Evolutionary conservation across 1,140 invertebrate species (phyloP), one percentile per base, ranked within the genome.

Genomic region (Drosophila sulfurigaster): DNA sequence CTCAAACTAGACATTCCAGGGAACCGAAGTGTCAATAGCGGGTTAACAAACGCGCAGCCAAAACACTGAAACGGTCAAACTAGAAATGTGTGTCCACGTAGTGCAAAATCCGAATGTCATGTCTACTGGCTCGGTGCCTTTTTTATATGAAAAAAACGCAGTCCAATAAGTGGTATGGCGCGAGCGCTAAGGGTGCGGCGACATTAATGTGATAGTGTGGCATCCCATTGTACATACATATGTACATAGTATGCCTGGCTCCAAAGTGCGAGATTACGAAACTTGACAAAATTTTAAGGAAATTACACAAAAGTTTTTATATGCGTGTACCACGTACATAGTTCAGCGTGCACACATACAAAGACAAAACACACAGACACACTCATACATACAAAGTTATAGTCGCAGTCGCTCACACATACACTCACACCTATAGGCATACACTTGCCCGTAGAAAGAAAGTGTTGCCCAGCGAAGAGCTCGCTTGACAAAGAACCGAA

Each of bases 321-420:
- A 88, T 89, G 81, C 85, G 85, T 88, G 81, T 75, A 74, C 85
- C 85, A 89, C 85, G 85, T 89, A 89, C 75, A 89, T 85, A 65
- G 62, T 65, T 59, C 62, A 49, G 58, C 57, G 57, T 51, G 63
- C 67, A 71, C 48, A 73, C 46, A 58, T 64, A 73, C 32, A 48
- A 80, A 41, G 2, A 49, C 45, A 70, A 51, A 49, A 38, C 41
- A 35, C 62, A 72, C 46, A 32, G 32, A 32, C 38, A 10, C 38
- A 25, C 45, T 38, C 52, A 38, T 15, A 13, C 13, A 70, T 32
- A 13, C 48, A 52, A 59, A 59, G 30, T 49, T 32, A 30, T 30
- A 25, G 20, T 25, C 35, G 35, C 7, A 52, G 48, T 49, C 66
- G 66, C 35, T 35, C n/a, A 15, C 64, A 79, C 49, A 59, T 16